These are phyloP conservation scores for Nymphicus hollandicus DNA, from an alignment of 2,113 vertebrate species.

Conservation along the genomic window DNA sequence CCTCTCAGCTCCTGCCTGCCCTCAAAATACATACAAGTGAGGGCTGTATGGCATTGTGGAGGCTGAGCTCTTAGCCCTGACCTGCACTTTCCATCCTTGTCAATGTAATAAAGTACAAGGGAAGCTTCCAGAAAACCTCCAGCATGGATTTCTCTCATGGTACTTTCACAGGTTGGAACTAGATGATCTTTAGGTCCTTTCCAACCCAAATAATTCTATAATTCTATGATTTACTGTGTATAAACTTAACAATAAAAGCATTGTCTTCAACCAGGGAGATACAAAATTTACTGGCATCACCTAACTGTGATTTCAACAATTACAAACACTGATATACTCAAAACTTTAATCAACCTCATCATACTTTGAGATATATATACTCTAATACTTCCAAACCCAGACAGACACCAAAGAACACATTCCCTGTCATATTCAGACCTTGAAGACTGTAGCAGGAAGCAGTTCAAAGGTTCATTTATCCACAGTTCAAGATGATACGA, in stretches of 20 bases:
- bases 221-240: background rate
- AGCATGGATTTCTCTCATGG: background rate
- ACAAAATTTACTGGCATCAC: background rate
- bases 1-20: background rate
- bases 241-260: background rate
- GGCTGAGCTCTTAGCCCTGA: background rate
- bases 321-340: background rate
- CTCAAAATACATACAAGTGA: background rate
- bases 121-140: background rate
- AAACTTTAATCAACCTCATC: background rate
- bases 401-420: background rate
- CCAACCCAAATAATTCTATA: background rate
- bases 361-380: background rate
- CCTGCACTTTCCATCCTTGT: background rate
- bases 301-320: background rate
- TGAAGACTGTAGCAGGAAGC: background rate
- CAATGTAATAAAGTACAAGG: background rate
- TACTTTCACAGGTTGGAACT: background rate
- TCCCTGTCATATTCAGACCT: background rate
- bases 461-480: constrained; percentile 1
- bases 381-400: background rate
- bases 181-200: background rate
- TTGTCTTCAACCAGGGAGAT: background rate
- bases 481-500: background rate
- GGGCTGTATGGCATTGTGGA: background rate